Evolutionary conservation across 2,797 vertebrate species (phyloP).

Genomic region (Hapalemur alaotrensis): DNA sequence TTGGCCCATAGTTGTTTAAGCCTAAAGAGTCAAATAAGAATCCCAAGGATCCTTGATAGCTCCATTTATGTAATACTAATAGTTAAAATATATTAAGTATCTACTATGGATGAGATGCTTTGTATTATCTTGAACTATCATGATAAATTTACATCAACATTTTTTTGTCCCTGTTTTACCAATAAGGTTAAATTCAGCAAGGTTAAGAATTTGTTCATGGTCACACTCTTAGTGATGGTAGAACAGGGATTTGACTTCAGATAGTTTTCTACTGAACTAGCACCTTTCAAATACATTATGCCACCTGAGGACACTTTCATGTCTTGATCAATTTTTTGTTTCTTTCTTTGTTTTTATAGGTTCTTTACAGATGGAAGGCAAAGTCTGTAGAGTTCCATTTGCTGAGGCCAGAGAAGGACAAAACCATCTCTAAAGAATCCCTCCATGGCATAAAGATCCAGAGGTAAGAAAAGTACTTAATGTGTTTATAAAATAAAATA

Average conservation of each 20-base stretch:
- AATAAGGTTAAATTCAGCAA: background rate
- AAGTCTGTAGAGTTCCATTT: background rate
- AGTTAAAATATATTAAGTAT: background rate
- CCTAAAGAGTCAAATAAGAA: background rate
- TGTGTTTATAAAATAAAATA: slow-evolving; percentile 28
- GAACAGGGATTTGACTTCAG: background rate
- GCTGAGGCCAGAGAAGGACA: background rate
- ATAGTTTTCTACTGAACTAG: background rate
- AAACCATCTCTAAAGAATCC: background rate
- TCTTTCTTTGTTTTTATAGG: background rate
- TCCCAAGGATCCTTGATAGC: background rate
- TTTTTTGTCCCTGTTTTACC: background rate
- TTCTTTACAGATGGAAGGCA: background rate
- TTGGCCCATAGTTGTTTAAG: background rate
- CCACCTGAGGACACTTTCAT: background rate
- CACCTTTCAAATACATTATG: background rate
- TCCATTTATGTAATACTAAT: background rate
- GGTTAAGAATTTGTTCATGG: background rate
- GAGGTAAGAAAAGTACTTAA: background rate
- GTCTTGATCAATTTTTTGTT: background rate
- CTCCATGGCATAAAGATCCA: background rate
- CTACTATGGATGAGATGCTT: background rate
- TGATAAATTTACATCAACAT: background rate
- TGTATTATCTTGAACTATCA: background rate
- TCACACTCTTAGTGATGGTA: background rate